Evolutionary conservation across 2,888 invertebrate species (phyloP), one percentile per base, ranked within the genome.

Genomic region (Zonitis immaculata): DNA sequence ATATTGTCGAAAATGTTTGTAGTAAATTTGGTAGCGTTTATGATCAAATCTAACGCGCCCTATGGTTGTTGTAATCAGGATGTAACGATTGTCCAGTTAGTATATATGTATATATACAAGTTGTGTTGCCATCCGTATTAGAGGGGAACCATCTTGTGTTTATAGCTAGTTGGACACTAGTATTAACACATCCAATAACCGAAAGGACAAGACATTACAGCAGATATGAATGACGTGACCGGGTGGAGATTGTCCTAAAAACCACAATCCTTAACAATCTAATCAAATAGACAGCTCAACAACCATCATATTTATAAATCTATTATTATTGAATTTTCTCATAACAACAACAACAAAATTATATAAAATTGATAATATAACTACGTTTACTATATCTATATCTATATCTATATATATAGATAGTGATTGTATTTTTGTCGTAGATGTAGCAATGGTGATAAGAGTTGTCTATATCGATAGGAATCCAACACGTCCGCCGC

Each of bases 211-310:
- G 74, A 73, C 75, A 73, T 74, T 74, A 74, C 66, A 71, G n/a
- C 70, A 72, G 75, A 74, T 76, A 76, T 75, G 75, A 75, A 76
- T 76, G 75, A 76, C 75, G 75, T 75, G 75, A 75, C 74, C 70
- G 67, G 67, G 60, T 56, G n/a, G n/a, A 58, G 52, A 51, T 46
- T 44, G 39, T 54, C 57, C 57, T 49, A 18, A 54, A n/a, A 56
- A 63, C 63, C 61, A 53, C 67, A 62, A 58, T 62, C 60, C 58
- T 57, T 58, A 56, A 50, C 59, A 58, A 60, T 47, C n/a, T n/a
- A 57, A 57, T 58, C 54, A 42, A 39, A 39, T 3, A 16, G 14
- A 35, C 7, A 8, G 35, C 3, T 5, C n/a, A 20, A n/a, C n/a
- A n/a, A 6, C 16, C 16, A 16, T 4, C 9, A n/a, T 18, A 39